These are phyloP conservation scores for Pterostichus niger DNA, from an alignment of 2,888 invertebrate species.

Conservation along the genomic window DNA sequence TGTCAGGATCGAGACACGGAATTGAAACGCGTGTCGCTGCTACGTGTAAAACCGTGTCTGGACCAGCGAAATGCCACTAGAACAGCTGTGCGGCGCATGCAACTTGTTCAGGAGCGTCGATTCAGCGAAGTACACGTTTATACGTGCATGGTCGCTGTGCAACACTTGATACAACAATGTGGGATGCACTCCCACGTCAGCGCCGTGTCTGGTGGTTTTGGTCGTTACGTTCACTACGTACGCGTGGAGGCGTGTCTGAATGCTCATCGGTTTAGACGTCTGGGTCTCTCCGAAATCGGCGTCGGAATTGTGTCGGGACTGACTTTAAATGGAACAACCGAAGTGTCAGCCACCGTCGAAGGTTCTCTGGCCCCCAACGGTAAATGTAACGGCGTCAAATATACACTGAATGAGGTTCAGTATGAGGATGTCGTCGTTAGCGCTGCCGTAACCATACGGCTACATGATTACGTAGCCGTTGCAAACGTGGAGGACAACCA, in stretches of 20 bases:
- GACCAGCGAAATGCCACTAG: constrained; percentile 28
- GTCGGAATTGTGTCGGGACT: constrained; percentile 24
- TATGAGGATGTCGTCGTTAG: constrained; percentile 57
- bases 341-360: constrained; percentile 41
- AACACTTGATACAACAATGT: constrained; percentile 32
- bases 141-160: constrained; percentile 39
- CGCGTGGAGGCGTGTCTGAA: not conserved
- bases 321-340: constrained; percentile 49
- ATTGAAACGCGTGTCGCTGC: not conserved
- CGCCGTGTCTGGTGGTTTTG: constrained; percentile 33
- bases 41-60: constrained; percentile 14
- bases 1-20: constrained; percentile 34
- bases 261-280: constrained; percentile 15
- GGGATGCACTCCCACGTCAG: constrained; percentile 57
- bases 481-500: constrained; percentile 54
- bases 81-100: not conserved
- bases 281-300: constrained; percentile 44
- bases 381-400: constrained; percentile 4
- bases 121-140: constrained; percentile 48
- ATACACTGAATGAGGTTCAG: constrained; percentile 15
- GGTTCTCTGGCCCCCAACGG: not conserved
- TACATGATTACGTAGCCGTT: constrained; percentile 41
- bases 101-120: constrained; percentile 41
- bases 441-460: constrained; percentile 45
- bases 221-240: not conserved